Conservation (phyloP, 2,113 vertebrate species). For the Notarius lentiginosus region DNA sequence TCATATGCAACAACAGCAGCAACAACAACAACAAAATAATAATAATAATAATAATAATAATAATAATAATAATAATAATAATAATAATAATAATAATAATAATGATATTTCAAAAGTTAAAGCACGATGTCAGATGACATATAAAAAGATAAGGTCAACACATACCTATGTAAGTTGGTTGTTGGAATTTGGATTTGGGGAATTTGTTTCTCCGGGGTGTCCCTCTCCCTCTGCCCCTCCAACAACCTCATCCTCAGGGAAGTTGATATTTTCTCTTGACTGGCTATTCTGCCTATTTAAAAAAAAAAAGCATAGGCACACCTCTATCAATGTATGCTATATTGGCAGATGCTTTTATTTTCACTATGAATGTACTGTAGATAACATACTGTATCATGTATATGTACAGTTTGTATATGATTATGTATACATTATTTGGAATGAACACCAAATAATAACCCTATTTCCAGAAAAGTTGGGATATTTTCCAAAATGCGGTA, state of each 20-base stretch:
- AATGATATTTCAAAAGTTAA: neutral
- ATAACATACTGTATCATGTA: neutral
- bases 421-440: no score
- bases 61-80: neutral
- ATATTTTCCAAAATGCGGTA: no score
- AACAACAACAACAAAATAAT: no score
- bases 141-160: neutral
- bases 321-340: neutral
- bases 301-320: constrained; percentile 13
- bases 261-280: constrained; percentile 77
- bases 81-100: neutral
- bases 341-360: neutral
- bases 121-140: neutral
- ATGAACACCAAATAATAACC: no score
- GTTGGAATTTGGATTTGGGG: constrained; percentile 56
- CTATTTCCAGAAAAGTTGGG: no score
- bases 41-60: constrained; percentile 19
- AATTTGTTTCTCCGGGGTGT: constrained; percentile 47
- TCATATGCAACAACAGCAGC: no score
- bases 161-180: neutral
- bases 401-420: neutral
- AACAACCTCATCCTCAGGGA: constrained; percentile 76
- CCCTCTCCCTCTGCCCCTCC: constrained; percentile 51
- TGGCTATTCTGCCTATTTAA: constrained; percentile 70
- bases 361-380: neutral